phyloP scores from a whole-genome alignment of 1,140 invertebrate species.

The Ceratina calcarata region DNA sequence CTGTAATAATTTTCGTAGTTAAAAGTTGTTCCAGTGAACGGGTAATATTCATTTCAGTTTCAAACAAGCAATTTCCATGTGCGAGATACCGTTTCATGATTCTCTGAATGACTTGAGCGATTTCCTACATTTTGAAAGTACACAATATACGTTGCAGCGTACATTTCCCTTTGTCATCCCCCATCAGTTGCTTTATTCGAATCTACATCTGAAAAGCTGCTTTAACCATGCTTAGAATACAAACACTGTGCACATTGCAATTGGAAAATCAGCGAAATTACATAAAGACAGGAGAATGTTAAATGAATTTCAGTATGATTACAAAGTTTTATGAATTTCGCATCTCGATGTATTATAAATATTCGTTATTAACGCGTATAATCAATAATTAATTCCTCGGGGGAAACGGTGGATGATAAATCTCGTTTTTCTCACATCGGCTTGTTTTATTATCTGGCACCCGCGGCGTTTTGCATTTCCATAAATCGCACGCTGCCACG shows the following conservation, averaged over 20 bases:
- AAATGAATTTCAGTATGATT: not conserved
- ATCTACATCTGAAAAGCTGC: constrained; percentile 10
- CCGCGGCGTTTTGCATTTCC: constrained; percentile 1
- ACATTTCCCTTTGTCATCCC: not conserved
- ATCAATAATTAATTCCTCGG: not conserved
- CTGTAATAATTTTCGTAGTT: not conserved
- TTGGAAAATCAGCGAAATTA: not conserved
- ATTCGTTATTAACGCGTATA: not conserved
- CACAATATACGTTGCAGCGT: not conserved
- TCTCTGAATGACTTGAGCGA: not conserved
- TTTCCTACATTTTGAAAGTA: not conserved
- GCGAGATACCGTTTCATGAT: not conserved
- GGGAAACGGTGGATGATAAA: not conserved
- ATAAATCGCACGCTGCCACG: not conserved
- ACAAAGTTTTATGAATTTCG: not conserved
- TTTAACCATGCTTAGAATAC: not conserved
- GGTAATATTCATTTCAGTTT: not conserved
- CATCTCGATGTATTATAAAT: too few species aligned
- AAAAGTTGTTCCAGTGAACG: too few species aligned
- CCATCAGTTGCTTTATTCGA: not conserved
- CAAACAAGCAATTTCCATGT: not conserved
- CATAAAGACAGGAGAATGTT: not conserved
- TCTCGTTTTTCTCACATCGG: not conserved
- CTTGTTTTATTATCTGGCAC: not conserved
- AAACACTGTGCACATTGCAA: too few species aligned